Percentiles rank a stretch among this genome's conserved stretches.
Evolutionary conservation across 2,113 vertebrate species (phyloP).

Genomic region (Pseudorasbora parva): DNA sequence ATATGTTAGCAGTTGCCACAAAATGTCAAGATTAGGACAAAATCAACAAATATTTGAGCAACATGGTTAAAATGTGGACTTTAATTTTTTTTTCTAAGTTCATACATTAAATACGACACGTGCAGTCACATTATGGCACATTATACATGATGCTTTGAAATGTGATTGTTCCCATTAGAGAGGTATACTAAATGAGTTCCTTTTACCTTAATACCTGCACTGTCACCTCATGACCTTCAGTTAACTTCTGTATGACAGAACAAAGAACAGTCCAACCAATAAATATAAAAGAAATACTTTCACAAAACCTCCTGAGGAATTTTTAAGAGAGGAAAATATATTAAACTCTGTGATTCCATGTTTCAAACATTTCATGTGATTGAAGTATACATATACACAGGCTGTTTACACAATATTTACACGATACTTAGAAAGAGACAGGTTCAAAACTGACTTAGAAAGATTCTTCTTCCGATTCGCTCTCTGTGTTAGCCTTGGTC

Average conservation of each 20-base stretch:
- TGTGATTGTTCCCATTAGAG: neutral
- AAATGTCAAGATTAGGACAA: neutral
- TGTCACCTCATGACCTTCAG: neutral
- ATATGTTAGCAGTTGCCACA: neutral
- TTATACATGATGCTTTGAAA: neutral
- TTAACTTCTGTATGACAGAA: neutral
- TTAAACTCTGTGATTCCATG: neutral
- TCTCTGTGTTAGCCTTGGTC: constrained; percentile 85
- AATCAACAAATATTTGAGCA: neutral
- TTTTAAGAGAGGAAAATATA: neutral
- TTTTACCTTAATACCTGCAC: neutral
- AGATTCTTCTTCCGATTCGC: constrained; percentile 89
- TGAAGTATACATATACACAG: constrained; percentile 49
- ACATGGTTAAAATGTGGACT: neutral
- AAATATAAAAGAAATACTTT: neutral
- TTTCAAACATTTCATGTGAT: neutral
- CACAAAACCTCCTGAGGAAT: neutral
- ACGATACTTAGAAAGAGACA: neutral
- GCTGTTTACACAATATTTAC: constrained; percentile 58
- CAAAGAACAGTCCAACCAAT: neutral
- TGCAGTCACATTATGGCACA: neutral
- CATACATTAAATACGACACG: neutral
- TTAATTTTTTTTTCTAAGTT: neutral
- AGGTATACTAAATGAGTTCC: neutral
- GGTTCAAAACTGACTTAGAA: constrained; percentile 60